These are phyloP conservation scores for Andinoacara biseriatus DNA, from an alignment of 2,113 vertebrate species.

Conservation along the genomic window DNA sequence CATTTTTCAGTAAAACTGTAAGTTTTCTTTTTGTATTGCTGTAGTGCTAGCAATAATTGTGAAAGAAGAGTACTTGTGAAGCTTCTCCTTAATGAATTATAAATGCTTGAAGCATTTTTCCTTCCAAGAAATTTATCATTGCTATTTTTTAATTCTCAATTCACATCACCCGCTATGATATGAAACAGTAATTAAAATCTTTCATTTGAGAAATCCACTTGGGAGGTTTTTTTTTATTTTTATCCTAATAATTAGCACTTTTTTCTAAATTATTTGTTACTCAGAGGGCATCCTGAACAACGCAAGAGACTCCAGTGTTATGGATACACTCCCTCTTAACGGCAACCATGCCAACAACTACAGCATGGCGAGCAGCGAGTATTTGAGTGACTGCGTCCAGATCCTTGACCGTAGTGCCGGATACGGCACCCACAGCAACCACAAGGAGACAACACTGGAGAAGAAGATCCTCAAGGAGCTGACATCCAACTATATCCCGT, in stretches of 20 bases:
- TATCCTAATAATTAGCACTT: conserved; percentile 26
- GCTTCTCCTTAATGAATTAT: conserved; percentile 60
- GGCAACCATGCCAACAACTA: conserved; percentile 99
- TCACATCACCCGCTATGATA: conserved; percentile 38
- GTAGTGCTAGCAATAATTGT: conserved; percentile 33
- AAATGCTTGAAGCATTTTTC: conserved; percentile 46
- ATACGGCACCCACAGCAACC: conserved; percentile 85
- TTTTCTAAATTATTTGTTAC: conserved; percentile 42
- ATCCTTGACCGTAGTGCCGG: conserved; percentile 90
- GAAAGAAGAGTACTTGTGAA: conserved; percentile 45
- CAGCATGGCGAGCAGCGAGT: conserved; percentile 94
- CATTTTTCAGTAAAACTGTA: conserved; percentile 2
- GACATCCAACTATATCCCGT: conserved; percentile 96
- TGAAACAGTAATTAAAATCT: conserved; percentile 57
- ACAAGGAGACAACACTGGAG: conserved; percentile 94
- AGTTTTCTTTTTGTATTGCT: conserved; percentile 11
- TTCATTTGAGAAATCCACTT: conserved; percentile 32
- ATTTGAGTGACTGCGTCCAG: conserved; percentile 97
- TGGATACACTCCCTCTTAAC: conserved; percentile 99
- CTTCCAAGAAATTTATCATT: conserved; percentile 37
- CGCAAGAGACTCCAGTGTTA: conserved; percentile 98
- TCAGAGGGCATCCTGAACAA: conserved; percentile 99
- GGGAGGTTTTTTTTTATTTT: conserved; percentile 18
- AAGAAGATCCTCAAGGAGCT: conserved; percentile 99
- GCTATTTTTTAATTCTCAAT: conserved; percentile 48